These are phyloP conservation scores for Nasonia oneida DNA, from an alignment of 2,888 invertebrate species.

Conservation along the genomic window DNA sequence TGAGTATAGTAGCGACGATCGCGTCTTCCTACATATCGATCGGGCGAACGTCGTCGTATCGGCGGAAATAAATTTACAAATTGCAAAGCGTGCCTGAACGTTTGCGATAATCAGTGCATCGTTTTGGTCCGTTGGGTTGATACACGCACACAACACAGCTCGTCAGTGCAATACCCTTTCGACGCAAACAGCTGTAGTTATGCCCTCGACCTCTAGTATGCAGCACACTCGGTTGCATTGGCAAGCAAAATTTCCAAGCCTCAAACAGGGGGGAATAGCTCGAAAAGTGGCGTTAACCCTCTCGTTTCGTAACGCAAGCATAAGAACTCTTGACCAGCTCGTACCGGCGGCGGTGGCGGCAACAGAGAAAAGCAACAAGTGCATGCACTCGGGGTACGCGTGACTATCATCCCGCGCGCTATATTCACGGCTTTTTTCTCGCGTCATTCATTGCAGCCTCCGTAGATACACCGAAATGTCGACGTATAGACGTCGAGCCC, in stretches of 20 bases:
- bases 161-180: no score
- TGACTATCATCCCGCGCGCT: conserved; percentile 1
- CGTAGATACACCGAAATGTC: not conserved
- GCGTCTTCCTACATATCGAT: not conserved
- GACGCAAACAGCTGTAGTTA: not conserved
- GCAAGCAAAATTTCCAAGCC: not conserved
- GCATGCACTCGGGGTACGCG: not conserved
- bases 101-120: not conserved
- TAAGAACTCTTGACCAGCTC: conserved; percentile 30
- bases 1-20: not conserved
- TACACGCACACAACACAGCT: no score
- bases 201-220: not conserved
- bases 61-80: not conserved
- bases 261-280: not conserved
- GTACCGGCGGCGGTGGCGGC: no score
- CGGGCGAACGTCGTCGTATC: not conserved
- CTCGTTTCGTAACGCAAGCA: conserved; percentile 12
- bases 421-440: not conserved
- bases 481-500: not conserved
- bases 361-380: conserved; percentile 31
- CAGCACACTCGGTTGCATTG: not conserved
- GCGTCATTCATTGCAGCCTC: not conserved
- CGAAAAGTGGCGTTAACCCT: conserved; percentile 8
- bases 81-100: not conserved
- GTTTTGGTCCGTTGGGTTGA: no score